Conservation (phyloP, 1,140 invertebrate genomes). For the Planococcus citri region DNA sequence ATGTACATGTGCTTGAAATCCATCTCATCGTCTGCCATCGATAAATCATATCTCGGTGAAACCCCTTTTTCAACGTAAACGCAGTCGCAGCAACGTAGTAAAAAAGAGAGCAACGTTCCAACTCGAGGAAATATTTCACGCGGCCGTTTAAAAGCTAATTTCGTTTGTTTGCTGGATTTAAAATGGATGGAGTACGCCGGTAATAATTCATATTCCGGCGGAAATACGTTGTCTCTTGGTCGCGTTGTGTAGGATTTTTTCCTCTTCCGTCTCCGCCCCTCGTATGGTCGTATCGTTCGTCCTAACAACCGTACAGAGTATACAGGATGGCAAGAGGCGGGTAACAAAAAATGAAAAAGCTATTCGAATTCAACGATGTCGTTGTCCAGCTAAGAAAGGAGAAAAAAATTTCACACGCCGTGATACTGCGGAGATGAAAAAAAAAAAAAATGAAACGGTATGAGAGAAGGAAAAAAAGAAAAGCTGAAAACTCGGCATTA, state of each 20-base stretch:
- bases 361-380: background rate
- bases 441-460: too few relatives aligned
- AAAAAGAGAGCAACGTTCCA: background rate
- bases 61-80: too few relatives aligned
- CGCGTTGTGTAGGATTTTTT: background rate
- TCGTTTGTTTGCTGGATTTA: constrained; percentile 3
- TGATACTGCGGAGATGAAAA: too few relatives aligned
- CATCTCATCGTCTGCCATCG: too few relatives aligned
- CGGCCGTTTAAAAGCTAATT: constrained; percentile 6
- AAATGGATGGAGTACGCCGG: background rate
- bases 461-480: too few relatives aligned
- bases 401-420: background rate
- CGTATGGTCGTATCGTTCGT: background rate
- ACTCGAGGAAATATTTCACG: background rate
- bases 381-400: background rate
- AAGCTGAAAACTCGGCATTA: too few relatives aligned
- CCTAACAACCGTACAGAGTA: too few relatives aligned
- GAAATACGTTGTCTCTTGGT: background rate
- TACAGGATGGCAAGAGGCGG: too few relatives aligned
- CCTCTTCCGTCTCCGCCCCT: background rate
- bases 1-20: too few relatives aligned
- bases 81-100: too few relatives aligned
- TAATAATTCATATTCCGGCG: background rate
- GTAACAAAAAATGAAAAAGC: background rate
- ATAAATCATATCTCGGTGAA: too few relatives aligned